Evolutionary conservation across 30 jellyfish, hydroid and myxozoan species (phyloP).

Genomic region (Hydra vulgaris): DNA sequence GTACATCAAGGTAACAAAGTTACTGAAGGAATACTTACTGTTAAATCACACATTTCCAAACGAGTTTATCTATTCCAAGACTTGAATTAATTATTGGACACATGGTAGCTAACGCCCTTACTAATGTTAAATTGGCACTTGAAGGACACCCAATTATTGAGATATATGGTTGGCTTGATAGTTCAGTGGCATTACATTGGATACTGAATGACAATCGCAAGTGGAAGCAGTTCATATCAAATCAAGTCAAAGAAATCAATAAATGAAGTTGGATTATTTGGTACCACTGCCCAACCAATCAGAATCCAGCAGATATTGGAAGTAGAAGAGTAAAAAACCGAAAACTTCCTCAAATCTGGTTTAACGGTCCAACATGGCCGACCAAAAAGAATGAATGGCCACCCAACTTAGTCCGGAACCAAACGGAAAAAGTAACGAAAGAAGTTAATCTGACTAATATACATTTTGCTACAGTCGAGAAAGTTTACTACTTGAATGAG

Average conservation of each 20-base stretch:
- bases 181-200: slow-evolving; percentile 65
- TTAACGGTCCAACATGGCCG: slow-evolving; percentile 72
- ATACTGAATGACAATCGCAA: slow-evolving; percentile 40
- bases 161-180: slow-evolving; percentile 50
- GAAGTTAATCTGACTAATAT: slow-evolving; percentile 22
- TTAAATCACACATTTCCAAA: slow-evolving; percentile 18
- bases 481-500: neutral
- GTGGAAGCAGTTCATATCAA: slow-evolving; percentile 34
- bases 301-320: slow-evolving; percentile 54
- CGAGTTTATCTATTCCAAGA: slow-evolving; percentile 30
- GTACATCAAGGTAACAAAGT: slow-evolving; percentile 23
- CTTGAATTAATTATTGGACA: slow-evolving; percentile 51
- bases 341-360: slow-evolving; percentile 45
- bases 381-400: slow-evolving; percentile 50
- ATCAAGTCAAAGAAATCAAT: slow-evolving; percentile 22
- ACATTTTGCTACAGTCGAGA: slow-evolving; percentile 8
- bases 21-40: slow-evolving; percentile 14
- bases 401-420: neutral
- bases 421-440: slow-evolving; percentile 11
- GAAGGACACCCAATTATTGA: slow-evolving; percentile 23
- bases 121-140: slow-evolving; percentile 32
- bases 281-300: slow-evolving; percentile 26
- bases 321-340: slow-evolving; percentile 36
- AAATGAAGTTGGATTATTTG: slow-evolving; percentile 26
- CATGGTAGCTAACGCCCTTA: slow-evolving; percentile 25